Conservation (phyloP, 37 sponge, comb jelly and placozoan species). For the Ianthella basta region DNA sequence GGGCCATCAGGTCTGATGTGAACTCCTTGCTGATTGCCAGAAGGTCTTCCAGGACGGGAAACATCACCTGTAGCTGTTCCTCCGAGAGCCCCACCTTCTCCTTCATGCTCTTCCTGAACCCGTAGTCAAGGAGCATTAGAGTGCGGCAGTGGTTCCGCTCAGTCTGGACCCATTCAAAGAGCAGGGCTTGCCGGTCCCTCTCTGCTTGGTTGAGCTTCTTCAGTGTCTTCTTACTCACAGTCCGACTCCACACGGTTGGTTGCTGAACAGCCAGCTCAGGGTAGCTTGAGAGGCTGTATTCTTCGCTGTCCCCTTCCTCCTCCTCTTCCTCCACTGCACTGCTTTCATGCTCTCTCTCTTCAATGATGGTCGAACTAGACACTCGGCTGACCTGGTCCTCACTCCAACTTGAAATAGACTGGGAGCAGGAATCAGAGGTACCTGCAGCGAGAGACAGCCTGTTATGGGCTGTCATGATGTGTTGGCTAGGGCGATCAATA, state of each 20-base stretch:
- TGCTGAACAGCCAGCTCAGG: constrained; percentile 15
- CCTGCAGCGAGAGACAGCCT: too few relatives aligned
- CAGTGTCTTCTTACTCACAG: constrained; percentile 25
- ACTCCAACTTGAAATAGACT: constrained; percentile 4
- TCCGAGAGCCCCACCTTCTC: constrained; percentile 34
- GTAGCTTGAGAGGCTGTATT: background rate
- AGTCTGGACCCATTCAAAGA: constrained; percentile 71
- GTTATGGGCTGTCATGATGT: too few relatives aligned
- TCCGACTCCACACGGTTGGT: constrained; percentile 47
- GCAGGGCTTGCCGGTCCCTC: constrained; percentile 65
- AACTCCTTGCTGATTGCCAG: constrained; percentile 61
- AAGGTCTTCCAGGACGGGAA: constrained; percentile 67
- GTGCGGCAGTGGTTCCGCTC: constrained; percentile 53
- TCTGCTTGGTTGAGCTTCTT: constrained; percentile 61
- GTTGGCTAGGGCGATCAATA: background rate
- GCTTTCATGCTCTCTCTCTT: constrained; percentile 5
- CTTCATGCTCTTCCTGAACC: constrained; percentile 50
- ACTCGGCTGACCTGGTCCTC: background rate
- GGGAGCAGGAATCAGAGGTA: background rate
- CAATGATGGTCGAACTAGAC: background rate
- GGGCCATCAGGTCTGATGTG: constrained; percentile 21
- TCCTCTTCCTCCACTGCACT: background rate
- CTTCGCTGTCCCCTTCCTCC: background rate
- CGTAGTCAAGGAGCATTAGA: constrained; percentile 44
- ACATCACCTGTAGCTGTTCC: constrained; percentile 47